phyloP scores from a whole-genome alignment of 2,797 vertebrate species.

The Champsocephalus gunnari region DNA sequence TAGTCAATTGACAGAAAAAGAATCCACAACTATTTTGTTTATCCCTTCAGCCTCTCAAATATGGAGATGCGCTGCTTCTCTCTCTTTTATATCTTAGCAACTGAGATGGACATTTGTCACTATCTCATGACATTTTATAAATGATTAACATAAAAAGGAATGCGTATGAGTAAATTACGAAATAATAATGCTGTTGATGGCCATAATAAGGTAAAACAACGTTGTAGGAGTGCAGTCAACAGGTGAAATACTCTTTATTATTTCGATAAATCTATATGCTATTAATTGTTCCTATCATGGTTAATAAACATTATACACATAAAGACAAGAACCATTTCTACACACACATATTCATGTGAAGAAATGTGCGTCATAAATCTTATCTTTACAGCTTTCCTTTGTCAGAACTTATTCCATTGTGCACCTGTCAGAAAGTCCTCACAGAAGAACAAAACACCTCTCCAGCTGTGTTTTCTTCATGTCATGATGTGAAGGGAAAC shows the following conservation, averaged over 20 bases:
- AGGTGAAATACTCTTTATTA: not conserved
- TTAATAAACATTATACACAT: not conserved
- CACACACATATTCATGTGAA: not conserved
- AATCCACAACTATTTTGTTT: too few relatives aligned
- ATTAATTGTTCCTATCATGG: not conserved
- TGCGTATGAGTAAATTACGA: too few relatives aligned
- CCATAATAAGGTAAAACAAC: not conserved
- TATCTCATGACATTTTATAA: too few relatives aligned
- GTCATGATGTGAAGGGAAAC: slow-evolving; percentile 51
- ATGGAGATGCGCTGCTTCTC: too few relatives aligned
- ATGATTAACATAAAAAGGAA: too few relatives aligned
- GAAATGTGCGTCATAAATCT: not conserved
- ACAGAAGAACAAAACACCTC: slow-evolving; percentile 74
- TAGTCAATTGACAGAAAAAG: too few relatives aligned
- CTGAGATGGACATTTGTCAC: too few relatives aligned
- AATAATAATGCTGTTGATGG: too few relatives aligned
- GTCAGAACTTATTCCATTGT: slow-evolving; percentile 56
- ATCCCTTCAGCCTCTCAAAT: too few relatives aligned
- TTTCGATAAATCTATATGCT: not conserved
- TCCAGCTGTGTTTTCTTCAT: slow-evolving; percentile 80
- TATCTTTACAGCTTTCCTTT: slow-evolving; percentile 42
- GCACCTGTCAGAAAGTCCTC: slow-evolving; percentile 65
- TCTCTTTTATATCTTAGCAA: too few relatives aligned
- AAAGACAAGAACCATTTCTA: not conserved
- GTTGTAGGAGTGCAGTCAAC: not conserved